Evolutionary conservation across 2,888 invertebrate species (phyloP).

Genomic region (Norana najaformis): DNA sequence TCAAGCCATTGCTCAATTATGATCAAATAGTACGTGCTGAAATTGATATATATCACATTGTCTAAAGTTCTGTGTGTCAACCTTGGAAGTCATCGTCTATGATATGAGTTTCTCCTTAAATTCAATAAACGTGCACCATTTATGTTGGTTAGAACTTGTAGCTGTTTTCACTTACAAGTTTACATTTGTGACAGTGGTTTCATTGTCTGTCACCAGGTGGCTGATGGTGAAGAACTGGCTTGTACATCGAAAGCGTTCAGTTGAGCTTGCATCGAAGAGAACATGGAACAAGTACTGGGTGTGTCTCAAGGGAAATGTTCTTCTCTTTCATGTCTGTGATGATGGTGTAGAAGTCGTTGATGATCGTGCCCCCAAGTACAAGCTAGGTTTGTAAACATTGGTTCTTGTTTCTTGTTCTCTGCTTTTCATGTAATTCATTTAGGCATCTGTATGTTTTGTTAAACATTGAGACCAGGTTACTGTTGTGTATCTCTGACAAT

Average conservation of each 20-base stretch:
- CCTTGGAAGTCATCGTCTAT: neutral
- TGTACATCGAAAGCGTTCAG: constrained; percentile 91
- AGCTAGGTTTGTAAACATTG: neutral
- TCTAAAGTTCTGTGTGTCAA: neutral
- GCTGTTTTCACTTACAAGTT: neutral
- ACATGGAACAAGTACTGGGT: constrained; percentile 99
- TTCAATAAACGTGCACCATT: neutral
- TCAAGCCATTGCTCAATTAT: neutral
- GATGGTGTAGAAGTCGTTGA: constrained; percentile 47
- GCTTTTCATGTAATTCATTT: neutral
- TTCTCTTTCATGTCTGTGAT: constrained; percentile 77
- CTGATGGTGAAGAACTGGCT: constrained; percentile 97
- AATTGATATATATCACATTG: neutral
- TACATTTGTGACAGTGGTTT: neutral
- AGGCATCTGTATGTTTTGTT: neutral
- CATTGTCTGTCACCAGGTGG: constrained; percentile 70
- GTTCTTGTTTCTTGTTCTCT: constrained; percentile 1
- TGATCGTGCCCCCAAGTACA: constrained; percentile 15
- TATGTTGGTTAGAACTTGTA: neutral
- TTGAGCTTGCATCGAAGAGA: constrained; percentile 90
- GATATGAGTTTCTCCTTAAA: neutral
- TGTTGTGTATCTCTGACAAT: neutral
- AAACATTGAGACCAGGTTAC: neutral
- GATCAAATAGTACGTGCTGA: neutral
- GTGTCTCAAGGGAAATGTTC: constrained; percentile 91